A percentile compares a stretch with the other conserved stretches of the same genome.
Conservation (phyloP, 2,113 vertebrate species). For the Seriola quinqueradiata region DNA sequence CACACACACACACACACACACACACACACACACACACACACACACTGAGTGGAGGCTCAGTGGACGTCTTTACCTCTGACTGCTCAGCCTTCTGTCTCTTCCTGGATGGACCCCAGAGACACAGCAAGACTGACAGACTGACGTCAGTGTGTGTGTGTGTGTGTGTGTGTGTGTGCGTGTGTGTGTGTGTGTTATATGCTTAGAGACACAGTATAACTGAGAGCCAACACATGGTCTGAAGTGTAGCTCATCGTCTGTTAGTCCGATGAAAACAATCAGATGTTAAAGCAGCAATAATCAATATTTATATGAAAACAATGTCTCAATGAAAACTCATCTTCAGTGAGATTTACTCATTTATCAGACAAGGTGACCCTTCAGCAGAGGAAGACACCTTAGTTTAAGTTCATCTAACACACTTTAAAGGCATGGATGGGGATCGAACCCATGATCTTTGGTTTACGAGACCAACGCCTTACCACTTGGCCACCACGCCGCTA, state of each 20-base stretch:
- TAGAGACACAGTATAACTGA: background rate
- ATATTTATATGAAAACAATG: background rate
- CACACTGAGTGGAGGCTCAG: constrained; percentile 35
- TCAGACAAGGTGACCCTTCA: too few relatives aligned
- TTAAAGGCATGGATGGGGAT: too few relatives aligned
- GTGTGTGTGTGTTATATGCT: background rate
- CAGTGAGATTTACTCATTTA: too few relatives aligned
- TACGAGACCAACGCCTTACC: too few relatives aligned
- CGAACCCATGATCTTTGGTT: too few relatives aligned
- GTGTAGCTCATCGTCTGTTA: background rate
- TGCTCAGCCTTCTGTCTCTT: constrained; percentile 71
- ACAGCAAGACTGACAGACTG: constrained; percentile 58
- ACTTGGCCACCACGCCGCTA: too few relatives aligned
- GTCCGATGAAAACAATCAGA: background rate
- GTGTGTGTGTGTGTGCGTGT: constrained; percentile 39
- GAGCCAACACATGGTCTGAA: background rate
- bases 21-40: constrained; percentile 27
- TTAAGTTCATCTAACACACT: too few relatives aligned
- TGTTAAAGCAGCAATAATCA: background rate
- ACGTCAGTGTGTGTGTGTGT: constrained; percentile 42
- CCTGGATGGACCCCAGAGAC: constrained; percentile 69
- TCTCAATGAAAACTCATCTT: too few relatives aligned
- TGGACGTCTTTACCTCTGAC: constrained; percentile 60
- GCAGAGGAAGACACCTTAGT: too few relatives aligned
- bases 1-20: constrained; percentile 3